Evolutionary conservation across 2,888 invertebrate species (phyloP).

Genomic region (Halictus quadricinctus): DNA sequence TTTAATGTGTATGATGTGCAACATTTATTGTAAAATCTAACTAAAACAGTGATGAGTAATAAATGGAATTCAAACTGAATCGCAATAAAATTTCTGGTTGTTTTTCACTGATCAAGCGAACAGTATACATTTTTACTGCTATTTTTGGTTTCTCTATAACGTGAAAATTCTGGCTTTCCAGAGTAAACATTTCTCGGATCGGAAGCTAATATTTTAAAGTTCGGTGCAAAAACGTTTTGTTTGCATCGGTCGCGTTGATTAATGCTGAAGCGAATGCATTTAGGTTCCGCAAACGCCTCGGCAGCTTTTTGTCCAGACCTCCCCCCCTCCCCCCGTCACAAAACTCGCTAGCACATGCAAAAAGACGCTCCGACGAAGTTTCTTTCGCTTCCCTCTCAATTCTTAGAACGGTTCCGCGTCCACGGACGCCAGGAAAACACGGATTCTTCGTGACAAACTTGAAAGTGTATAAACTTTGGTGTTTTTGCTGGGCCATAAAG

Average conservation of each 20-base stretch:
- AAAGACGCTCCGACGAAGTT: constrained; percentile 23
- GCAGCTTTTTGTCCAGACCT: neutral
- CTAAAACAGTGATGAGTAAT: too few relatives aligned
- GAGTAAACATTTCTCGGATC: neutral
- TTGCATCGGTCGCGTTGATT: constrained; percentile 6
- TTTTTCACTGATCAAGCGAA: neutral
- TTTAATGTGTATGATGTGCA: too few relatives aligned
- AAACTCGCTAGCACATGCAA: neutral
- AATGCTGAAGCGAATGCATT: neutral
- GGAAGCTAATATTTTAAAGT: neutral
- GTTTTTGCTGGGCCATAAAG: constrained; percentile 50
- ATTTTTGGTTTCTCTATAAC: neutral
- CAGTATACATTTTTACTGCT: neutral
- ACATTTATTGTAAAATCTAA: too few relatives aligned
- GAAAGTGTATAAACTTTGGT: constrained; percentile 50
- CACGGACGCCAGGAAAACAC: constrained; percentile 39
- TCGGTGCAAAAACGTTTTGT: neutral
- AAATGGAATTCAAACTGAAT: too few relatives aligned
- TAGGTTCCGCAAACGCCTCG: neutral
- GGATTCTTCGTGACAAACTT: constrained; percentile 14
- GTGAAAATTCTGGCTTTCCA: neutral
- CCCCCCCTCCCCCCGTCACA: too few relatives aligned
- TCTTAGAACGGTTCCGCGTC: constrained; percentile 31
- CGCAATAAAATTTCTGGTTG: too few relatives aligned
- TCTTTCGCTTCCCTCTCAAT: constrained; percentile 35